These are phyloP conservation scores for Prochilodus magdalenae DNA, from an alignment of 2,113 vertebrate species.

Conservation along the genomic window DNA sequence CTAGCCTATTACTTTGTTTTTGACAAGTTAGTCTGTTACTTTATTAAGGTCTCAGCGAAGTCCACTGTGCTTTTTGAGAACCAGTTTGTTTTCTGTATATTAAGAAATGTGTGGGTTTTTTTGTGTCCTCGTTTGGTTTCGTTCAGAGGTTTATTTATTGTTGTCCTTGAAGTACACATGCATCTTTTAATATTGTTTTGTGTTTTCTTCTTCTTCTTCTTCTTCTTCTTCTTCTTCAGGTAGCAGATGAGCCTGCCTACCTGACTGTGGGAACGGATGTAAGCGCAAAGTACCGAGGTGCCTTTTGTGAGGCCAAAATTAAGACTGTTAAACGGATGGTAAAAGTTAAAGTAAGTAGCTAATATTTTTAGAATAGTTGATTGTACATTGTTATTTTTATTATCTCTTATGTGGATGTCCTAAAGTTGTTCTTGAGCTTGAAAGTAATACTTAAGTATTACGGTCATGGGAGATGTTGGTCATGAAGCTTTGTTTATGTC, in stretches of 20 bases:
- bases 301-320: conserved; percentile 99
- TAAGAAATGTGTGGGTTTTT: neutral
- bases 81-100: neutral
- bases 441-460: too few species aligned
- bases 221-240: conserved; percentile 70
- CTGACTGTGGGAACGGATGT: conserved; percentile 98
- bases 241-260: conserved; percentile 99
- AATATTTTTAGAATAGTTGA: neutral
- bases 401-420: too few species aligned
- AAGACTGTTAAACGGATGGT: conserved; percentile 97
- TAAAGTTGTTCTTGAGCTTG: too few species aligned
- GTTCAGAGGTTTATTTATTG: neutral
- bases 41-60: neutral
- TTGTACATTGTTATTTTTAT: too few species aligned
- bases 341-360: conserved; percentile 91
- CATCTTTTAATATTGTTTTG: neutral
- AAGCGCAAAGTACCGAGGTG: conserved; percentile 98
- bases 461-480: neutral
- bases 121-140: neutral
- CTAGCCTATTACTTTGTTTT: neutral
- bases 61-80: neutral
- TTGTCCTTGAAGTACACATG: neutral
- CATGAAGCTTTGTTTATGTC: neutral
- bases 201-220: neutral
- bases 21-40: neutral